Base-by-base conservation (phyloP, 2,113 vertebrate species). In the Lycaon pictus region DNA sequence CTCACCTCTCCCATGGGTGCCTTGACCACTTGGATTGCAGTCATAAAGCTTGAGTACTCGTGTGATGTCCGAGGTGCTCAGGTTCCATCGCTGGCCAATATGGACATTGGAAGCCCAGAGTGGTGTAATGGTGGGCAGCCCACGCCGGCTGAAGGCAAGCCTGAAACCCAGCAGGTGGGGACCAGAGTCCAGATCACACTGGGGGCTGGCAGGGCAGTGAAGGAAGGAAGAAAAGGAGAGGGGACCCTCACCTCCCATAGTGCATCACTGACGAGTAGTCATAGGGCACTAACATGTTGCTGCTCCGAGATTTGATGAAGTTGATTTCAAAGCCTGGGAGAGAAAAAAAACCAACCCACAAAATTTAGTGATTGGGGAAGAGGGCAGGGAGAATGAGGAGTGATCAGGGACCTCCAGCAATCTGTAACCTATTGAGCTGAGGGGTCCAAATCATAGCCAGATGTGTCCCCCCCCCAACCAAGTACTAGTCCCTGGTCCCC, bases 191-290 rank as follows among this genome's bases (percentile, higher is more conserved):
- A 2, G 62, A 23, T 11, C 27, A 20, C 43, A 19, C 37, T 7
- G 32, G 22, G 22, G 25, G 22, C 67, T 27, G 17, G 81, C 51
- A 15, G 32, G n/a, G 27, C 51, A 2, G 32, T 0, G 17, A 19
- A 25, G 15, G 53, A 0, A 62, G n/a, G 27, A 25, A 35, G 55
- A 1, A 0, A 48, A 16, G 10, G 17, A 32, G 9, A 35, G 2
- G 11, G 23, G 11, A 7, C 1, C 2, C 97, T 97, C 88, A 98
- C 98, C 98, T 98, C 92, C 98, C 96, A 0, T 98, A 98, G 82
- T 99, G 98, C 96, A 98, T 95, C 77, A 99, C 95, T 0, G 98
- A 99, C 0, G 96, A 80, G 32, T 98, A 98, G 77, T 99, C 98
- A 29, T 98, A 99, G 15, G 97, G 90, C 3, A 67, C 96, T 37